A percentile compares a stretch with the other conserved stretches of the same genome.
phyloP scores from a whole-genome alignment of 2,888 invertebrate genomes.

The Cataglyphis albicans region DNA sequence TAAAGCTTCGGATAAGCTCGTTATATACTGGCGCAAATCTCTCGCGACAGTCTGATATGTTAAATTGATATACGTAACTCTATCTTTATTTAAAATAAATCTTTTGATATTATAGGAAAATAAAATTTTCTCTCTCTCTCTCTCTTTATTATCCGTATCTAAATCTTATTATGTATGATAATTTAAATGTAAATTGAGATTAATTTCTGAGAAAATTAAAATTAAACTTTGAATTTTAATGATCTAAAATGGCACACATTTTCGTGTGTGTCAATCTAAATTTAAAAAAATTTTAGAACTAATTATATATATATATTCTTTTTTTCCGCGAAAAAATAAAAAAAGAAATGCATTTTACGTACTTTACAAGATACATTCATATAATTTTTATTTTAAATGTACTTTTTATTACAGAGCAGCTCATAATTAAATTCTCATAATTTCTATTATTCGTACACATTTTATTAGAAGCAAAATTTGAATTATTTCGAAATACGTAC shows the following conservation, averaged over 20 bases:
- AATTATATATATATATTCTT: background rate
- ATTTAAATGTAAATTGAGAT: background rate
- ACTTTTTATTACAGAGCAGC: background rate
- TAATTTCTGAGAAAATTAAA: background rate
- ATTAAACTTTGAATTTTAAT: background rate
- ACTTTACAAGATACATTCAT: background rate
- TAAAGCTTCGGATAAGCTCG: conserved; percentile 69
- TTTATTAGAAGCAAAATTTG: background rate
- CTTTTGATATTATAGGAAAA: background rate
- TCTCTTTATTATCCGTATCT: background rate
- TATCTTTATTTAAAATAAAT: conserved; percentile 10
- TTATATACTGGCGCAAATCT: conserved; percentile 62
- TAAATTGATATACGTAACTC: conserved; percentile 4
- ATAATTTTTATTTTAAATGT: background rate
- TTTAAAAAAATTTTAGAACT: background rate
- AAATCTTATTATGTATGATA: background rate
- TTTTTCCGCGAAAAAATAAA: background rate
- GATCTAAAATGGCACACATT: background rate
- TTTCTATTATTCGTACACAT: background rate
- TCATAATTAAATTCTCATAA: background rate
- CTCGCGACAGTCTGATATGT: background rate
- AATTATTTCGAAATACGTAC: background rate
- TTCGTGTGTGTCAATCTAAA: background rate
- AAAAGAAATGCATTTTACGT: background rate
- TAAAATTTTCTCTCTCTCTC: background rate